These are phyloP conservation scores for Ailuropoda melanoleuca DNA, from an alignment of 2,113 vertebrate species.

Conservation along the genomic window DNA sequence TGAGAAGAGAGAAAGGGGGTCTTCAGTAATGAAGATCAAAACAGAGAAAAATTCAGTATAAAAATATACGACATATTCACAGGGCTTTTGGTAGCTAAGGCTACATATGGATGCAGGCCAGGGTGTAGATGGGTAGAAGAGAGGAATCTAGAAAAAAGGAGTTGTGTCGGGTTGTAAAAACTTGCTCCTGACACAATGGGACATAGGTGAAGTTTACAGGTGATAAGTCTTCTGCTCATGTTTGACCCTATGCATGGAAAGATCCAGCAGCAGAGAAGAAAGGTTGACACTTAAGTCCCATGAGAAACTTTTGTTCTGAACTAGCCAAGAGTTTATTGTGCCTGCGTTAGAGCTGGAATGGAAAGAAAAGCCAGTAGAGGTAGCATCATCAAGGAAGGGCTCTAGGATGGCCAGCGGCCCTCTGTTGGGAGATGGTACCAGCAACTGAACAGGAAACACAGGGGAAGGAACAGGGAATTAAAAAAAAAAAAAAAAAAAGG, in stretches of 20 bases:
- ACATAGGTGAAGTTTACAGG: background rate
- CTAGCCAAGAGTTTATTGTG: background rate
- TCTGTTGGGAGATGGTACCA: background rate
- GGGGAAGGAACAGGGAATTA: background rate
- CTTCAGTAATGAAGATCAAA: background rate
- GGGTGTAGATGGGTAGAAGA: background rate
- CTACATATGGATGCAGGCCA: rapidly evolving
- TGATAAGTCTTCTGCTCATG: background rate
- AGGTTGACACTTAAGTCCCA: background rate
- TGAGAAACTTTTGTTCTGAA: background rate
- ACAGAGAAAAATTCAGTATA: background rate
- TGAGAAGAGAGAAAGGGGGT: background rate
- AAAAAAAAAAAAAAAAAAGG: background rate
- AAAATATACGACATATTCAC: background rate
- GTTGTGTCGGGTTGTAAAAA: background rate
- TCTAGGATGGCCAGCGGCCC: background rate
- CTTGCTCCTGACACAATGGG: background rate
- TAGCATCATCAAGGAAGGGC: background rate
- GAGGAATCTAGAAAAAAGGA: background rate
- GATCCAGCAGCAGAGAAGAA: background rate
- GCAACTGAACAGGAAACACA: background rate
- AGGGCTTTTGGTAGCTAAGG: background rate
- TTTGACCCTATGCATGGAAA: background rate
- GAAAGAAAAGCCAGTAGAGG: background rate
- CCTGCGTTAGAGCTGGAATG: background rate